Base-by-base conservation (phyloP, 1,140 invertebrate genomes). In the Saccostrea echinata region DNA sequence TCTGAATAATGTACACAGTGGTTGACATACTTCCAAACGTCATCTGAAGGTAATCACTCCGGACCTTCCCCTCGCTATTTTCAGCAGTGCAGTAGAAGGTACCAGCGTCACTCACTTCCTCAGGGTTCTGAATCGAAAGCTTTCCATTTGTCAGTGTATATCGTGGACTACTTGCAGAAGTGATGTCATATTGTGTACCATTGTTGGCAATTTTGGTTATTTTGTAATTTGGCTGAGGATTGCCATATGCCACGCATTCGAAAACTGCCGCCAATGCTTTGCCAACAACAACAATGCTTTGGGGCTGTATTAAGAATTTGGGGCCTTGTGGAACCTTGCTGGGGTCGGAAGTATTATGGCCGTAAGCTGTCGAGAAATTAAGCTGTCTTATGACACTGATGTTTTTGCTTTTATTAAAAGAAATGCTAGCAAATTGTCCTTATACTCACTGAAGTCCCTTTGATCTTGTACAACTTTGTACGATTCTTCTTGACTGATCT, bases 81-180 rank as follows among this genome's bases (percentile, higher is more conserved):
- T 96, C 96, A 16, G 98, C 98, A 90, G 97, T 97, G 92, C 98
- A 99, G 93, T 99, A 97, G 95, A 99, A 99, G 24, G 96, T 96
- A n/a, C 98, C 97, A 94, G 97, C 96, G 94, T 99, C 98, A 33
- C 92, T 90, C n/a, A 90, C 86, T 89, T 97, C 96, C 24, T 30
- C 86, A 8, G 98, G 98, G 91, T 97, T 96, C 92, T 97, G 96
- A 88, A 99, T 99, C 87, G 98, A 98, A 0, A 99, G 94, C 85
- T 97, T 97, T 68, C 98, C 98, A 90, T 98, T 98, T 92, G 97
- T 98, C 12, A 99, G 94, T 1, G 98, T 99, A 92, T 97, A 98
- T 85, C 97, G 96, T 97, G 97, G 12, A 80, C 92, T 90, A 0
- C 51, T 21, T 12, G 64, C n/a, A 12, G 90, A 16, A n/a, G 85